phyloP scores from a whole-genome alignment of 2,113 vertebrate genomes.

The Cariama cristata region DNA sequence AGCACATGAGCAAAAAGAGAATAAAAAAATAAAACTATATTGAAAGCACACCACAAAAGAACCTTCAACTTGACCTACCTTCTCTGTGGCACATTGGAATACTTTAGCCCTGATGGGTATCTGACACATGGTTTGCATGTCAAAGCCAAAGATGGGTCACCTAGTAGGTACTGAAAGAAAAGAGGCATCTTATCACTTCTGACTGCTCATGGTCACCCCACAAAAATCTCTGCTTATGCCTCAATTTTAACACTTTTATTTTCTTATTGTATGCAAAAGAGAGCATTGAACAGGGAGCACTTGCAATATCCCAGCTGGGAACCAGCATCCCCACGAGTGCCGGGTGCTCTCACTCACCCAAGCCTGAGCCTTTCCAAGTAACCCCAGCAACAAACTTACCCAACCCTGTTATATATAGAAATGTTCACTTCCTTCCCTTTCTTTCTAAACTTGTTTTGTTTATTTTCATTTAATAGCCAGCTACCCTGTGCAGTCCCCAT shows the following conservation, averaged over 20 bases:
- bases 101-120: background rate
- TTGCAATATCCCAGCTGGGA: background rate
- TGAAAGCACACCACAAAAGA: background rate
- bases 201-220: background rate
- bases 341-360: background rate
- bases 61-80: background rate
- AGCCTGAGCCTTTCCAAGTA: background rate
- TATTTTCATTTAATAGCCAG: background rate
- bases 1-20: background rate
- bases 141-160: background rate
- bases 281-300: background rate
- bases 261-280: background rate
- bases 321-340: accelerated
- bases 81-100: background rate
- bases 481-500: accelerated
- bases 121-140: background rate
- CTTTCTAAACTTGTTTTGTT: background rate
- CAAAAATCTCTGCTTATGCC: background rate
- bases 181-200: background rate
- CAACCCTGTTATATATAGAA: background rate
- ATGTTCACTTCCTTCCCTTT: background rate
- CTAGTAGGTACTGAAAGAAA: background rate
- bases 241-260: background rate
- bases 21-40: background rate
- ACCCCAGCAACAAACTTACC: background rate